Base-by-base conservation (phyloP, 2,797 vertebrate species). In the Anguilla pacifica region DNA sequence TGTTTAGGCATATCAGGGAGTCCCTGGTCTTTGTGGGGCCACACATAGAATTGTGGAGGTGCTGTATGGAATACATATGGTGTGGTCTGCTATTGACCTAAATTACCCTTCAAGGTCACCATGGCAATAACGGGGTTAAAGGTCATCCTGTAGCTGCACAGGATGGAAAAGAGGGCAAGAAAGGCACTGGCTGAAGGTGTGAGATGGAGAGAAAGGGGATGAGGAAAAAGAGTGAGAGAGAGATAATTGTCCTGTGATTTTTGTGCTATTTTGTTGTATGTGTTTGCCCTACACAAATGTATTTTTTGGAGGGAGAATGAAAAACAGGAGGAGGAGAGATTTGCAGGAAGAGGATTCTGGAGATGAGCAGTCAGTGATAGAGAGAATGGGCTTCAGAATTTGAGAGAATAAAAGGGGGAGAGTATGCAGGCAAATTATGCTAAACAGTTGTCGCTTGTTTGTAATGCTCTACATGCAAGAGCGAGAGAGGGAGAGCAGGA, bases 121-220 rank as follows among this genome's bases (percentile, higher is more conserved):
- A 39, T 74, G 70, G 9, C 31, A 74, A 74, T 74, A 13, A 39
- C 31, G 11, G 70, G 70, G 70, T 74, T 15, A 74, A 39, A 35
- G 10, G 31, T 74, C 67, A 72, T 10, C 7, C 11, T 74, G 70
- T 74, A 1, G 28, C 70, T 31, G 31, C n/a, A 7, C n/a, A 31
- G 0, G 6, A 74, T n/a, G 10, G 31, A 35, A 74, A 7, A 35
- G 28, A 39, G 3, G 13, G 11, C 2, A 35, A 74, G 28, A 39
- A 13, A 74, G 10, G 3, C 28, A 1, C 31, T 39, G 70, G 13
- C 28, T 35, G 28, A 74, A 31, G 2, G 57, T 19, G 11, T 10
- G 89, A 89, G 83, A 89, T 85, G 89, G 90, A 92, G 90, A 86
- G 88, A 86, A 89, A 35, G 25, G 25, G 19, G 13, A 19, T 59